phyloP scores from a whole-genome alignment of 2,888 invertebrate genomes.

The Synergus umbraculus region DNA sequence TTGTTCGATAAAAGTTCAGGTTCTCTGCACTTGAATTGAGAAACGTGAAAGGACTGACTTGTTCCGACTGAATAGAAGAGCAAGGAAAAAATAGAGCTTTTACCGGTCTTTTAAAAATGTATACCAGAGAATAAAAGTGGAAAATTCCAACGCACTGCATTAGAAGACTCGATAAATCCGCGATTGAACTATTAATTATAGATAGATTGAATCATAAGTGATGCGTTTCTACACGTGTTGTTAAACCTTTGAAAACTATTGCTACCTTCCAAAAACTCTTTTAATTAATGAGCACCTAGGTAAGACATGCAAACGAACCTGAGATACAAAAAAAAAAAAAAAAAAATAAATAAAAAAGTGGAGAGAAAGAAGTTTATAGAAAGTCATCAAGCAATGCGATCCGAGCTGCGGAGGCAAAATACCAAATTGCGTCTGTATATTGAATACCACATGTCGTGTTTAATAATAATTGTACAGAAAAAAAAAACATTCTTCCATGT shows the following conservation, averaged over 20 bases:
- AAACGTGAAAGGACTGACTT: slow-evolving; percentile 5
- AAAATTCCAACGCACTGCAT: slow-evolving; percentile 22
- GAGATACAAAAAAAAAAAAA: slow-evolving; percentile 4
- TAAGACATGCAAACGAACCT: slow-evolving; percentile 13
- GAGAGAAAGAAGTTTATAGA: slow-evolving; percentile 8
- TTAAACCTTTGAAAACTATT: slow-evolving; percentile 35
- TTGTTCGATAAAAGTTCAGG: slow-evolving; percentile 7
- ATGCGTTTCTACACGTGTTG: slow-evolving; percentile 33
- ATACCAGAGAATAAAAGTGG: slow-evolving; percentile 9
- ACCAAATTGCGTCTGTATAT: slow-evolving; percentile 17
- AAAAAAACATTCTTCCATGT: slow-evolving; percentile 64
- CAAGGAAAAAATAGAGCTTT: slow-evolving; percentile 35
- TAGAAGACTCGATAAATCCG: slow-evolving; percentile 26
- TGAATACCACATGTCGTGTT: slow-evolving; percentile 46
- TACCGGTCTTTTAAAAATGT: slow-evolving; percentile 28
- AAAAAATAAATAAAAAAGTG: not conserved
- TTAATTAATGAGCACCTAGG: slow-evolving; percentile 36
- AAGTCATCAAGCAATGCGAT: slow-evolving; percentile 16
- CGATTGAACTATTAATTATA: slow-evolving; percentile 29
- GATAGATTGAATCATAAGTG: slow-evolving; percentile 29
- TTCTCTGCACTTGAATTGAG: not conserved
- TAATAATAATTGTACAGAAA: slow-evolving; percentile 62
- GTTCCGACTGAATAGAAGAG: slow-evolving; percentile 21
- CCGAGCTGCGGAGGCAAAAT: slow-evolving; percentile 1
- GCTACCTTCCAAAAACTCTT: slow-evolving; percentile 25